A percentile compares a stretch with the other conserved stretches of the same genome.
These are phyloP conservation scores for Podarcis siculus DNA, from an alignment of 2,797 vertebrate genomes.

Conservation along the genomic window DNA sequence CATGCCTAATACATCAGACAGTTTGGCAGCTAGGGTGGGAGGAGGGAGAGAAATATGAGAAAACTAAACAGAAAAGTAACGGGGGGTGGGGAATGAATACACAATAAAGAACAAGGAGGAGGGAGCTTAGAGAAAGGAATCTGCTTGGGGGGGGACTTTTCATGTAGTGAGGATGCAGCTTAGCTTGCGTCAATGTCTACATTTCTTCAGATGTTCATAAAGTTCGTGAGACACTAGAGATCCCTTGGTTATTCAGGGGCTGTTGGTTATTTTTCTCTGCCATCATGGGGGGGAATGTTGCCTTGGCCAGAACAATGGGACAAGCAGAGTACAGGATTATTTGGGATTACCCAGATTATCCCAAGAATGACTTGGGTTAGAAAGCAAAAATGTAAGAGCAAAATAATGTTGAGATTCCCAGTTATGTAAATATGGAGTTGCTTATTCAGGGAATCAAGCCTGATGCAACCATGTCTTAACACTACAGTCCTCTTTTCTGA, in stretches of 20 bases:
- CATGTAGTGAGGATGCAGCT: neutral
- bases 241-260: neutral
- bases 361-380: neutral
- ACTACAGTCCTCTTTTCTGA: neutral
- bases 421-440: neutral
- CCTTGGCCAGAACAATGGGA: neutral
- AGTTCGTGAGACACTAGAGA: neutral
- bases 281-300: neutral
- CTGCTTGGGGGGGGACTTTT: neutral
- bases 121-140: neutral
- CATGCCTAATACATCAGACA: slow-evolving; percentile 85
- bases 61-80: neutral
- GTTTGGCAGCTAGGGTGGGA: slow-evolving; percentile 78
- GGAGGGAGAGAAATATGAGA: slow-evolving; percentile 23
- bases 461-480: neutral
- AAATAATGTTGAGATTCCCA: neutral
- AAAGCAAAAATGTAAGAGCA: neutral
- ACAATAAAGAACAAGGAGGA: neutral
- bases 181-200: too few relatives aligned
- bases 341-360: neutral
- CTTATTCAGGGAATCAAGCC: neutral
- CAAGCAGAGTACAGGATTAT: neutral
- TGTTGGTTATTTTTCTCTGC: neutral
- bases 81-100: neutral
- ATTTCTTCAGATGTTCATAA: neutral